These are phyloP conservation scores for Stictonetta naevosa DNA, from an alignment of 2,113 vertebrate species.

Conservation along the genomic window DNA sequence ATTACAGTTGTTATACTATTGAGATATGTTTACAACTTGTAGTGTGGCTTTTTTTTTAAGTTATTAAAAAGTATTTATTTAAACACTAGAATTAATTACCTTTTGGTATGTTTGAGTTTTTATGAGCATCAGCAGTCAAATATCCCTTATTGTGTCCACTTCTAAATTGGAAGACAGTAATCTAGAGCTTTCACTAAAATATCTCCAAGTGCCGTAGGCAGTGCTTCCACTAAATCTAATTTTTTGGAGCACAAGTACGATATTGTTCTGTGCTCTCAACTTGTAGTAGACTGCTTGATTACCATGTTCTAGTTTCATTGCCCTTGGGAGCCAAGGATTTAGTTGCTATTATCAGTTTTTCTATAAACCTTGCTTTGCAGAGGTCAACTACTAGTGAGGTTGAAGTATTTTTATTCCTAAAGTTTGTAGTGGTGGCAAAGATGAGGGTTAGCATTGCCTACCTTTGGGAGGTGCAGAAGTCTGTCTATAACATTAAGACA, in stretches of 20 bases:
- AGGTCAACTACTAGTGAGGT: slow-evolving; percentile 35
- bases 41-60: neutral
- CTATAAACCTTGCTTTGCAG: slow-evolving; percentile 27
- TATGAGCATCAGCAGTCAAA: neutral
- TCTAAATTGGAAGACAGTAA: neutral
- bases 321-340: neutral
- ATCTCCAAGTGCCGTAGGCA: neutral
- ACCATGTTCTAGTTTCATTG: neutral
- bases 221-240: neutral
- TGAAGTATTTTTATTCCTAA: slow-evolving; percentile 43
- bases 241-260: neutral
- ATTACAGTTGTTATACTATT: neutral
- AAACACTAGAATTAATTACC: neutral
- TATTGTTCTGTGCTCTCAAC: neutral
- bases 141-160: neutral
- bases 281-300: neutral
- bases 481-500: slow-evolving; percentile 1
- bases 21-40: neutral
- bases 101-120: neutral
- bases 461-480: neutral
- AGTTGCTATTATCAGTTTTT: slow-evolving; percentile 12
- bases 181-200: neutral
- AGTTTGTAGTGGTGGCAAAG: neutral
- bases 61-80: neutral
- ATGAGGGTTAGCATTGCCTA: neutral